phyloP scores from a whole-genome alignment of 2,888 invertebrate genomes.

The Drosophila nr. fundita region DNA sequence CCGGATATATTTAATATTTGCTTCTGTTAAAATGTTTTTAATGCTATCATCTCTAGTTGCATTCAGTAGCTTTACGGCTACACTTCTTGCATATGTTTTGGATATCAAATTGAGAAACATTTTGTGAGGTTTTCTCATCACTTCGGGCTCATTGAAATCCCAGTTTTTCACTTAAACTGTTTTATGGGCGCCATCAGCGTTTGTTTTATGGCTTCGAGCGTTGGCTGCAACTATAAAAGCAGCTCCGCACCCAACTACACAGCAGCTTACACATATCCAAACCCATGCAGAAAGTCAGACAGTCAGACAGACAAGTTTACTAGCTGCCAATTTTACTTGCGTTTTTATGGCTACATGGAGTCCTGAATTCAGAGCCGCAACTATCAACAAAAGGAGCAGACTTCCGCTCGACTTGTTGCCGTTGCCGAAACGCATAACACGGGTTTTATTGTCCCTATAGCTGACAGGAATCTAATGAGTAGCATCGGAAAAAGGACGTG shows the following conservation, averaged over 20 bases:
- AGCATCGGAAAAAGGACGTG: constrained; percentile 16
- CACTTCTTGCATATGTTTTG: neutral
- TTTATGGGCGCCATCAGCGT: constrained; percentile 40
- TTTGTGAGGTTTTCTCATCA: neutral
- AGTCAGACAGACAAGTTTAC: constrained; percentile 37
- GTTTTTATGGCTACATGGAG: constrained; percentile 38
- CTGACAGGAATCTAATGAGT: constrained; percentile 52
- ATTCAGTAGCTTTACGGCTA: neutral
- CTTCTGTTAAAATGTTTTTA: neutral
- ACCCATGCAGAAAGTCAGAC: constrained; percentile 13
- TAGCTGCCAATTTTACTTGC: constrained; percentile 66
- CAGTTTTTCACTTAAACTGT: constrained; percentile 46
- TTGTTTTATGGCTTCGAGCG: constrained; percentile 56
- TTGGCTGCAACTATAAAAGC: constrained; percentile 44
- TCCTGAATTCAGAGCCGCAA: constrained; percentile 15
- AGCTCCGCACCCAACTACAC: constrained; percentile 5
- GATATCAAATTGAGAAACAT: neutral
- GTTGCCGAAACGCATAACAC: constrained; percentile 27
- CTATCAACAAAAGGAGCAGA: constrained; percentile 37
- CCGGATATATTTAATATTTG: neutral
- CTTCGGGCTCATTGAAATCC: constrained; percentile 42
- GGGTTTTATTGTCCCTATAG: constrained; percentile 42
- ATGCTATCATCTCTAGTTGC: neutral
- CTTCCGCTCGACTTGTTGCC: constrained; percentile 50
- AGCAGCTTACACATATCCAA: constrained; percentile 10